Conservation (phyloP, 2,113 vertebrate species). For the Cygnus buccinator region DNA sequence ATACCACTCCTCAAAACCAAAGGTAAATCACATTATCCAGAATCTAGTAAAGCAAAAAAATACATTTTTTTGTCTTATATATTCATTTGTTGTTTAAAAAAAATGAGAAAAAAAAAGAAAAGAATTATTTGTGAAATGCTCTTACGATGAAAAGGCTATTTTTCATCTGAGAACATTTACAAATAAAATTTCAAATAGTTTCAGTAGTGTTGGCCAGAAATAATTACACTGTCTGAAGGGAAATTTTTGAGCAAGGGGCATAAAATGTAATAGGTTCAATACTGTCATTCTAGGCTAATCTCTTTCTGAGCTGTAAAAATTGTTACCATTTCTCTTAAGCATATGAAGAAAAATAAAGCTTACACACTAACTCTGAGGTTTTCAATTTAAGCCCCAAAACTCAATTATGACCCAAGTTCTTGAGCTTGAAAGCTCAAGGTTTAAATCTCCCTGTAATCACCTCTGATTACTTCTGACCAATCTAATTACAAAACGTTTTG, state of each 20-base stretch:
- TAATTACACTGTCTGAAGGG: background rate
- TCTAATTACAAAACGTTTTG: constrained; percentile 76
- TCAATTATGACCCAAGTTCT: constrained; percentile 67
- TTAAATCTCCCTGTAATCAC: constrained; percentile 65
- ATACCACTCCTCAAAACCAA: background rate
- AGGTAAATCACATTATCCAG: background rate
- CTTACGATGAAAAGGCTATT: background rate
- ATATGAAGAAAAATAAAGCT: constrained; percentile 20
- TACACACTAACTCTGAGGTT: constrained; percentile 27
- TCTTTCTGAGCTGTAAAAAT: background rate
- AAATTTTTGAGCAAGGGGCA: background rate
- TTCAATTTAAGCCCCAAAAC: constrained; percentile 36
- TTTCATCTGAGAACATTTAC: background rate
- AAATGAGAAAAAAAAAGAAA: background rate
- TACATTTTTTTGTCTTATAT: background rate
- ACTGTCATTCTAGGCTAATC: background rate
- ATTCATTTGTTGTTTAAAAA: background rate
- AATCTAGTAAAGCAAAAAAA: background rate
- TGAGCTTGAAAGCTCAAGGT: constrained; percentile 26
- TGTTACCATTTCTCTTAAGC: background rate
- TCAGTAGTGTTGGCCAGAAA: background rate
- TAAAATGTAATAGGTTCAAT: background rate
- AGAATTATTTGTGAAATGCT: background rate
- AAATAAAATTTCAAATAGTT: background rate
- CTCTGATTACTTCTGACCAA: constrained; percentile 54